phyloP scores from a whole-genome alignment of 2,888 invertebrate genomes.

The Tupiocoris notatus region DNA sequence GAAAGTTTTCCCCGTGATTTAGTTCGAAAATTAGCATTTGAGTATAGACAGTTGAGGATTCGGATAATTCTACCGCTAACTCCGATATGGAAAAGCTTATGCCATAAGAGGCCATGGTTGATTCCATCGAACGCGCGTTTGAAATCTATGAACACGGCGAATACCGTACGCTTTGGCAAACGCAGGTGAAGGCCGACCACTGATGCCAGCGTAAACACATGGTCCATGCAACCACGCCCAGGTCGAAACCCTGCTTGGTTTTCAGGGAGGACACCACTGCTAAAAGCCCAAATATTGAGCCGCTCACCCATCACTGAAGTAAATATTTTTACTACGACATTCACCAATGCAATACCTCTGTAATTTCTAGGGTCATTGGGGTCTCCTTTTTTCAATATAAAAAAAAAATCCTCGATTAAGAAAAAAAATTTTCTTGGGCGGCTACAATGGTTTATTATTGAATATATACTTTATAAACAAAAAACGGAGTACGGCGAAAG shows the following conservation, averaged over 20 bases:
- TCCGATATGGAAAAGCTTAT: neutral
- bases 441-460: too few relatives aligned
- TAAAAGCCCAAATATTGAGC: neutral
- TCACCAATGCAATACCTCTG: slow-evolving; percentile 12
- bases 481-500: too few relatives aligned
- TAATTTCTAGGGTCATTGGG: neutral
- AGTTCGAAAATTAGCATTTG: too few relatives aligned
- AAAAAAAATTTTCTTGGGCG: too few relatives aligned
- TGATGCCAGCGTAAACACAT: neutral
- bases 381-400: slow-evolving; percentile 20
- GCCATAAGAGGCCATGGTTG: too few relatives aligned
- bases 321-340: slow-evolving; percentile 11
- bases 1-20: too few relatives aligned
- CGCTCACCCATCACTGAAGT: neutral
- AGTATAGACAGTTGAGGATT: slow-evolving; percentile 5
- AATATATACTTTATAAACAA: too few relatives aligned
- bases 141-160: too few relatives aligned
- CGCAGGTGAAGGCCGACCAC: neutral
- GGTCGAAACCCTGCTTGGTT: slow-evolving; percentile 17
- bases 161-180: too few relatives aligned
- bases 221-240: slow-evolving; percentile 15
- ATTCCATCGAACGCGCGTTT: too few relatives aligned
- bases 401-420: too few relatives aligned
- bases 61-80: slow-evolving; percentile 1
- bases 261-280: neutral